A percentile compares a stretch with the other conserved stretches of the same genome.
These are phyloP conservation scores for Oedothorax gibbosus DNA, from an alignment of 1,140 invertebrate genomes.

Conservation along the genomic window DNA sequence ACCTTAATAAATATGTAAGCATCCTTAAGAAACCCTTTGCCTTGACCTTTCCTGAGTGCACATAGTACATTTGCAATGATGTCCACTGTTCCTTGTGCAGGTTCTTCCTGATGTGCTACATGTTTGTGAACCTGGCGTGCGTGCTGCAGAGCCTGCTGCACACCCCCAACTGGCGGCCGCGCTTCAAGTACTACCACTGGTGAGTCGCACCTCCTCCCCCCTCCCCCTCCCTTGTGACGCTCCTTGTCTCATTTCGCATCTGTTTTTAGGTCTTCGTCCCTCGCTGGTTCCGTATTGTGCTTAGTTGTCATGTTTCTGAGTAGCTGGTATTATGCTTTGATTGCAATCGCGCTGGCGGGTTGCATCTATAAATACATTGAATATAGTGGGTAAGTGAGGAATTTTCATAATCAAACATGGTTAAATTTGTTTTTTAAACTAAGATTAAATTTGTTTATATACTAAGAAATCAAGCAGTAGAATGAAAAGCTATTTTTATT, in stretches of 20 bases:
- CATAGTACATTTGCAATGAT: no score
- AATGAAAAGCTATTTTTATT: not conserved
- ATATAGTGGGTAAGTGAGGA: constrained; percentile 79
- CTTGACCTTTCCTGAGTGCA: no score
- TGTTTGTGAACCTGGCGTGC: constrained; percentile 98
- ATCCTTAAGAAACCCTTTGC: no score
- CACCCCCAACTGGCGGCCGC: constrained; percentile 97
- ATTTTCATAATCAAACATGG: not conserved
- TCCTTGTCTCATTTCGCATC: no score
- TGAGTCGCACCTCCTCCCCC: constrained; percentile 62
- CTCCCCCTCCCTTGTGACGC: no score
- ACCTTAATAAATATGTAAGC: no score
- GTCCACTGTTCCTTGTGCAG: constrained; percentile 20
- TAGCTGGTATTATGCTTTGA: constrained; percentile 97
- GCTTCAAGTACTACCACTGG: constrained; percentile 99
- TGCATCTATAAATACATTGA: constrained; percentile 99
- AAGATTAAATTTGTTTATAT: not conserved
- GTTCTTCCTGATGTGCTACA: constrained; percentile 99
- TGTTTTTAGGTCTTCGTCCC: constrained; percentile 82
- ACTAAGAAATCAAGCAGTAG: not conserved
- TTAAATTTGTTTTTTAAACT: not conserved
- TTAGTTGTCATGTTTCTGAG: constrained; percentile 99
- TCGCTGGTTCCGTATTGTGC: constrained; percentile 90
- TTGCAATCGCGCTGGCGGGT: constrained; percentile 97
- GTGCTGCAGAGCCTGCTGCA: constrained; percentile 94